Conservation (phyloP, 2,797 vertebrate species). For the Yasuhikotakia modesta region DNA sequence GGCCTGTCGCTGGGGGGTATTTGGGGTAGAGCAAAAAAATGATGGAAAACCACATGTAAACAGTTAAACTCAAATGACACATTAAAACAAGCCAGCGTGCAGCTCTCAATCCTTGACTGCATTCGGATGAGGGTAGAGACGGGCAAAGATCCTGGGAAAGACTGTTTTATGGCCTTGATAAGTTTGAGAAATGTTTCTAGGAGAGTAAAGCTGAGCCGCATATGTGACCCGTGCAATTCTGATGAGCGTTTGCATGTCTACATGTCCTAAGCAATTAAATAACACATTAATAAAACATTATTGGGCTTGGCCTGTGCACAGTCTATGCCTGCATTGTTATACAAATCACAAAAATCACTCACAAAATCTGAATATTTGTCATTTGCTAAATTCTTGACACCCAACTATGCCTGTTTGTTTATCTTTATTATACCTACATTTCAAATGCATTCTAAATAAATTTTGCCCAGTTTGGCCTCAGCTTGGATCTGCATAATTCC, state of each 20-base stretch:
- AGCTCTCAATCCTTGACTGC: slow-evolving; percentile 28
- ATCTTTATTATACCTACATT: not conserved
- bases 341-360: not conserved
- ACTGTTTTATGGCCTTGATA: slow-evolving; percentile 7
- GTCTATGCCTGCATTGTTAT: not conserved
- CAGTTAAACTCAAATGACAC: slow-evolving; percentile 19
- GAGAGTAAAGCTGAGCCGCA: slow-evolving; percentile 4
- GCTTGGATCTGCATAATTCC: not conserved
- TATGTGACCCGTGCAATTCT: slow-evolving; percentile 18
- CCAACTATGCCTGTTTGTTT: no score
- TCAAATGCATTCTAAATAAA: no score
- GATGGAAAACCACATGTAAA: slow-evolving; percentile 33
- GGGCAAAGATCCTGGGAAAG: slow-evolving; percentile 42
- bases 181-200: slow-evolving; percentile 28
- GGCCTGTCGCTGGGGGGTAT: slow-evolving; percentile 30
- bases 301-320: not conserved
- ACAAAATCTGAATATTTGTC: not conserved
- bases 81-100: slow-evolving; percentile 15
- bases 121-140: slow-evolving; percentile 23
- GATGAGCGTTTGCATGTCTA: slow-evolving; percentile 19
- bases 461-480: no score
- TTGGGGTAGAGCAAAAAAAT: slow-evolving; percentile 19
- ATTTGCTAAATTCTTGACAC: not conserved
- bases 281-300: not conserved
- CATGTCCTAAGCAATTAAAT: slow-evolving; percentile 20